These are phyloP conservation scores for Xerus rutilus DNA, from an alignment of 2,797 vertebrate genomes.

Conservation along the genomic window DNA sequence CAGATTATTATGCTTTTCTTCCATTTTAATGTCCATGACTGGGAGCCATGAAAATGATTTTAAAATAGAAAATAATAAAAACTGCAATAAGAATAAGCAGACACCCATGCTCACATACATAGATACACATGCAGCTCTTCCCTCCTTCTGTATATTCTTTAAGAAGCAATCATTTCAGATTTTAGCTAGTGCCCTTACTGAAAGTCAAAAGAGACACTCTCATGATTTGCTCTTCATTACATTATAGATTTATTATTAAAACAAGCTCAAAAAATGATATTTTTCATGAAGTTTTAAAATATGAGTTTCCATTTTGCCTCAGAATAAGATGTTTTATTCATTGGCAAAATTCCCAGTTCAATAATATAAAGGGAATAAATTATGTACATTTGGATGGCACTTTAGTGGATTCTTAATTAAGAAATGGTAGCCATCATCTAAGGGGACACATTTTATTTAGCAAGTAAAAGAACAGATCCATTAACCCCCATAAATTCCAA, in stretches of 20 bases:
- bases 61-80: slow-evolving; percentile 44
- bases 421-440: slow-evolving; percentile 79
- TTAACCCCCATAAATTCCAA: slow-evolving; percentile 81
- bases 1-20: slow-evolving; percentile 65
- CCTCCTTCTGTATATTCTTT: slow-evolving; percentile 65
- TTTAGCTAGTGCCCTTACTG: slow-evolving; percentile 50
- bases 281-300: slow-evolving; percentile 83
- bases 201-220: slow-evolving; percentile 81
- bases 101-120: neutral
- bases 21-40: slow-evolving; percentile 61
- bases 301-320: slow-evolving; percentile 75
- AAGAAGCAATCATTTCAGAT: slow-evolving; percentile 79
- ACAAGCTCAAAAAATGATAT: slow-evolving; percentile 83
- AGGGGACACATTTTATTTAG: slow-evolving; percentile 82
- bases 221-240: slow-evolving; percentile 80
- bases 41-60: slow-evolving; percentile 63
- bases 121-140: neutral
- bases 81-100: slow-evolving; percentile 44
- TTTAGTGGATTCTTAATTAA: slow-evolving; percentile 87
- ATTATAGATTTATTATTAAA: slow-evolving; percentile 87
- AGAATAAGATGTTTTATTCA: slow-evolving; percentile 86
- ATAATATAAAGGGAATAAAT: slow-evolving; percentile 87
- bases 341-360: slow-evolving; percentile 87
- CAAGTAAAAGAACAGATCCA: slow-evolving; percentile 83
- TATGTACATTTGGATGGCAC: slow-evolving; percentile 83